Evolutionary conservation across 2,888 invertebrate genomes (phyloP), one percentile per base, ranked within the genome.

Genomic region (Aporophyla nigra): DNA sequence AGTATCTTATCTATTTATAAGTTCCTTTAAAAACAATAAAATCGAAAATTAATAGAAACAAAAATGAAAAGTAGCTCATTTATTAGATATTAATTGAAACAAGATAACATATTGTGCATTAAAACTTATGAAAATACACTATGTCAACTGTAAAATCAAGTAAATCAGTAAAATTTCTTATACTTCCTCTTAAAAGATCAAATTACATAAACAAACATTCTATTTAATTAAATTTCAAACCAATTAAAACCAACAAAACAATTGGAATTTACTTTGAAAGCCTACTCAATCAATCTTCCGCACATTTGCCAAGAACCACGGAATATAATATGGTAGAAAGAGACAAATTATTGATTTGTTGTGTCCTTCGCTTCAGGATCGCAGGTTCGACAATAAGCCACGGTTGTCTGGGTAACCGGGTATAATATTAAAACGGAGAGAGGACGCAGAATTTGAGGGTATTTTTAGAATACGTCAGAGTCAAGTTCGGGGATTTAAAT

Each of bases 361-460:
- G 19, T n/a, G 80, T 68, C 51, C 80, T 80, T 63, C 78, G 53
- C 5, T 33, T 56, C 56, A 53, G 80, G 67, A 63, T 67, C 19
- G 67, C 56, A 43, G 78, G 43, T 71, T 63, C 74, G 67, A 58
- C 43, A 14, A 74, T 68, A 73, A 56, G 51, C 16, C 33, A 14
- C 67, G 49, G 78, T 79, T 63, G 78, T 68, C 74, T 27, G n/a
- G 80, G 78, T 53, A 73, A 79, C 78, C 54, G 27, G n/a, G 33
- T 53, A 27, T 66, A 51, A 49, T 51, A 24, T 12, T 33, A 14
- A 16, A 56, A 43, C 21, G 54, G 61, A 74, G 51, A 27, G 5
- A 53, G 51, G 19, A 40, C 7, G 56, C 24, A 10, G 21, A 24
- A 46, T 49, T 19, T 19, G 1, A 0, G 5, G 7, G 0, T 62